Evolutionary conservation across 2,888 invertebrate species (phyloP).

Genomic region (Artemia sp.): DNA sequence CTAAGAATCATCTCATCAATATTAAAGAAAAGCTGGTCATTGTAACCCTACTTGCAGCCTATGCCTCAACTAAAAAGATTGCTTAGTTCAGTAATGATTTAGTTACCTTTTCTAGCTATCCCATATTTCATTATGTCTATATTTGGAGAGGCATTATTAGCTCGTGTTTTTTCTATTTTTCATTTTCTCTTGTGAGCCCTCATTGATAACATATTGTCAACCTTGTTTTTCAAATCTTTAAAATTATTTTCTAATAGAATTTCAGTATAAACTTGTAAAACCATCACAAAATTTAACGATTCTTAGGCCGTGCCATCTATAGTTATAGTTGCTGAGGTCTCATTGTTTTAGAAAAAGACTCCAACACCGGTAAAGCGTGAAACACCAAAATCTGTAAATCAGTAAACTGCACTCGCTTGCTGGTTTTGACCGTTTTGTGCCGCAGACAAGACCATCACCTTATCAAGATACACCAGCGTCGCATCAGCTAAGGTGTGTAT

Average conservation of each 20-base stretch:
- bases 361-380: slow-evolving; percentile 25
- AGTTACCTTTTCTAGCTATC: slow-evolving; percentile 15
- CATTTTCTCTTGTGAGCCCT: neutral
- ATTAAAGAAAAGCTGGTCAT: neutral
- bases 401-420: slow-evolving; percentile 53
- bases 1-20: too few species aligned
- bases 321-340: neutral
- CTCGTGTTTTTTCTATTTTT: too few species aligned
- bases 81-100: slow-evolving; percentile 5
- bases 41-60: slow-evolving; percentile 19
- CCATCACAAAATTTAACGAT: neutral
- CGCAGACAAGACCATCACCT: slow-evolving; percentile 32
- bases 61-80: slow-evolving; percentile 15
- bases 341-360: slow-evolving; percentile 24
- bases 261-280: neutral
- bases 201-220: neutral
- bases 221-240: neutral
- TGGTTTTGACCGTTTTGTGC: slow-evolving; percentile 47
- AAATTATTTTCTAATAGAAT: neutral
- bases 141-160: too few species aligned
- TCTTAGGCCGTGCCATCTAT: neutral
- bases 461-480: slow-evolving; percentile 85
- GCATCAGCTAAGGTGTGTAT: slow-evolving; percentile 47
- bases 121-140: neutral
- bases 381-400: slow-evolving; percentile 36